Conservation (phyloP, 2,797 vertebrate species). For the Pelobates cultripes region DNA sequence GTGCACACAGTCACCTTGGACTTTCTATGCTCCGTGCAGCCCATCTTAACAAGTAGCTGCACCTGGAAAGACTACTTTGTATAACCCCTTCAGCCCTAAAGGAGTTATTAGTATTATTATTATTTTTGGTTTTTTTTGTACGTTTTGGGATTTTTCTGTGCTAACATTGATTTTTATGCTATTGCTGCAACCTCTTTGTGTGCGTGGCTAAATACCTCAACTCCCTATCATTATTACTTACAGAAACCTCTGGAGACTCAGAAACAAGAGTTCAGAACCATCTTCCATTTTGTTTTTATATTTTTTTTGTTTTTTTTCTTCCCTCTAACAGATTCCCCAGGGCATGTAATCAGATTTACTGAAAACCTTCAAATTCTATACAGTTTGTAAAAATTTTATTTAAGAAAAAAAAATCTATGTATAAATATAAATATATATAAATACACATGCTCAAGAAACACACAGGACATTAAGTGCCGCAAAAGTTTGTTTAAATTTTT, state of each 20-base stretch:
- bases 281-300: background rate
- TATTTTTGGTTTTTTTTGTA: conserved; percentile 44
- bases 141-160: conserved; percentile 64
- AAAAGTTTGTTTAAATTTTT: conserved; percentile 82
- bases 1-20: conserved; percentile 95
- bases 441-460: conserved; percentile 41
- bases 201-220: conserved; percentile 73
- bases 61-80: conserved; percentile 59
- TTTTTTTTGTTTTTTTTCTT: background rate
- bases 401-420: conserved; percentile 45
- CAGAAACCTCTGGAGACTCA: conserved; percentile 19
- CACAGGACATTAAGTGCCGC: conserved; percentile 71
- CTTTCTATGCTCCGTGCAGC: conserved; percentile 58
- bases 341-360: conserved; percentile 81
- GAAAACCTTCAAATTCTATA: conserved; percentile 78
- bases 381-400: conserved; percentile 62
- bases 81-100: conserved; percentile 60
- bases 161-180: conserved; percentile 77
- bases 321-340: conserved; percentile 73
- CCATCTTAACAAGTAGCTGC: conserved; percentile 9
- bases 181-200: conserved; percentile 77
- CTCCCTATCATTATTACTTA: conserved; percentile 73
- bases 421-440: conserved; percentile 56
- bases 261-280: background rate
- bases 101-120: conserved; percentile 63